Base-by-base conservation (phyloP, 53 echinoderm and acorn worm species). In the Stichopus horrens region DNA sequence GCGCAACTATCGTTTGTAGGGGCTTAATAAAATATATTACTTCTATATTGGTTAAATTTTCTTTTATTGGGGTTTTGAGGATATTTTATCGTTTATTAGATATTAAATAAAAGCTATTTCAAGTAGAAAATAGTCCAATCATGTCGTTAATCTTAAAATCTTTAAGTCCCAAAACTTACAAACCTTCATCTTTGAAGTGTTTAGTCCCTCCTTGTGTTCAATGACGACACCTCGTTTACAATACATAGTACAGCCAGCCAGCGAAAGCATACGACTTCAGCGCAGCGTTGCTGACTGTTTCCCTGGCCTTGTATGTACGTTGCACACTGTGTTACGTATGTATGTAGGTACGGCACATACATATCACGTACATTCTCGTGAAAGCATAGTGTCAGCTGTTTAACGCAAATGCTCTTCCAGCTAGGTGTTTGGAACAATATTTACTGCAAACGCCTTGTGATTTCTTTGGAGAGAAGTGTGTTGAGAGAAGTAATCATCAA, bases 171-270 rank as follows among this genome's bases (percentile, higher is more conserved):
- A 37, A 37, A 37, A 37, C 37, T 37, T 37, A 1, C 0, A 37
- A 37, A 71, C 71, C 71, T 71, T 71, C 71, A 6, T 13, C 71
- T 16, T 71, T 71, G n/a, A 71, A 71, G 19, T 71, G 19, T 71
- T 18, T 18, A 71, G 71, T 71, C 71, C 7, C 81, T 81, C 57
- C 58, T 81, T 81, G 81, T 56, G 81, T 81, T 81, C 81, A 81
- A 53, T 81, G 81, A 81, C 81, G 81, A 81, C 81, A 81, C 81
- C 81, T 81, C 81, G 81, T 11, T n/a, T 21, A 57, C 57, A 21
- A 37, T 63, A 13, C 16, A 63, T 71, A 71, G 71, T 71, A 71
- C 71, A 16, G 71, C 71, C 16, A 71, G 71, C 71, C 19, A 71
- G 37, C 37, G 37, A 37, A 37, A 16, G 57, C 81, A 21, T 54